These are phyloP conservation scores for Halocynthia aurantium DNA, from an alignment of 23 tunicate genomes.

Conservation along the genomic window DNA sequence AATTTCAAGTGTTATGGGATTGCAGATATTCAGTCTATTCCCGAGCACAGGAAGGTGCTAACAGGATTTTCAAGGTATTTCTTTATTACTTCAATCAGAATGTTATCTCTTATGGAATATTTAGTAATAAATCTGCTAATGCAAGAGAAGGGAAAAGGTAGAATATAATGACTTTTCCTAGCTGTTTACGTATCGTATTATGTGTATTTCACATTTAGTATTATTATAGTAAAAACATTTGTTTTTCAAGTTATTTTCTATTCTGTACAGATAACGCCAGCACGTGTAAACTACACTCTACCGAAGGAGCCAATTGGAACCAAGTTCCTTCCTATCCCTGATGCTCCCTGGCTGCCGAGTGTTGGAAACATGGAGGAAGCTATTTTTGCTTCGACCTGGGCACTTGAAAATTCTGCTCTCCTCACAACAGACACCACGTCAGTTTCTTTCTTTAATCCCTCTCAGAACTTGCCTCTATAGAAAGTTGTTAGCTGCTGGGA, in stretches of 20 bases:
- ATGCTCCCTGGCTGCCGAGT: slow-evolving; percentile 90
- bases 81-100: background rate
- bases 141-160: no score
- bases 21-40: slow-evolving; percentile 63
- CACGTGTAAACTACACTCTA: slow-evolving; percentile 21
- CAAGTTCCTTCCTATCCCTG: slow-evolving; percentile 37
- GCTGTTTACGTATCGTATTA: no score
- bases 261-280: background rate
- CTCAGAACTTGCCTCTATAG: background rate
- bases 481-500: background rate
- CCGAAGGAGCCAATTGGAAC: slow-evolving; percentile 14
- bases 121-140: no score
- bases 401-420: slow-evolving; percentile 49
- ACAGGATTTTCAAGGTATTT: slow-evolving; percentile 37
- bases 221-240: no score
- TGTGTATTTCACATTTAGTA: no score
- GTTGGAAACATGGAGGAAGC: slow-evolving; percentile 49
- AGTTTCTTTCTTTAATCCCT: slow-evolving; percentile 13
- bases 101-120: no score
- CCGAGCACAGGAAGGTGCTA: slow-evolving; percentile 53
- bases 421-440: slow-evolving; percentile 81
- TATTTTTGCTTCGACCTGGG: slow-evolving; percentile 52
- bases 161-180: no score
- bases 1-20: slow-evolving; percentile 71
- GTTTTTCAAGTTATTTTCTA: background rate